Percentiles rank a stretch among this genome's conserved stretches.
Conservation (phyloP, 2,113 vertebrate genomes). For the Thomomys bottae region DNA sequence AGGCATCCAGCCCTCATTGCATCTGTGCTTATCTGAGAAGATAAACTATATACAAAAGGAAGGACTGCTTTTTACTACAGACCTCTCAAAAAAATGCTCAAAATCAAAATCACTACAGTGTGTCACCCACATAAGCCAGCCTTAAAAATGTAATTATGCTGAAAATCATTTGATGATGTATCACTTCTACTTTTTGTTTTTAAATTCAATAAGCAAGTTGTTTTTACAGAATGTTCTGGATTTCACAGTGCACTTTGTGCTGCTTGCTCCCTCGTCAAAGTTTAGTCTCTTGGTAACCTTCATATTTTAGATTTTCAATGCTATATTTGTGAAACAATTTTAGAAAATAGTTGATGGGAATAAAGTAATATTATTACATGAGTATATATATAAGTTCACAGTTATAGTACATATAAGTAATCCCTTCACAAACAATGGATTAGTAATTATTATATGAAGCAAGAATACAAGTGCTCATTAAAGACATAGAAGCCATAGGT, state of each 20-base stretch:
- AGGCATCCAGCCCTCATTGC: constrained; percentile 52
- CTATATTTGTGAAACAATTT: constrained; percentile 31
- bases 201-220: neutral
- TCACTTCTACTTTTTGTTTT: neutral
- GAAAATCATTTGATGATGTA: constrained; percentile 5
- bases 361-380: neutral
- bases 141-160: constrained; percentile 24
- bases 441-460: neutral
- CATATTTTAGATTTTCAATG: neutral
- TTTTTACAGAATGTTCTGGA: neutral
- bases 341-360: neutral
- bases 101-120: constrained; percentile 29
- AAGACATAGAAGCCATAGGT: neutral
- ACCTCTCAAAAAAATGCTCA: constrained; percentile 33
- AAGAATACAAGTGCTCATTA: constrained; percentile 22
- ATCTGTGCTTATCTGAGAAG: constrained; percentile 58
- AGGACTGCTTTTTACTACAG: neutral
- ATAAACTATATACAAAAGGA: constrained; percentile 34
- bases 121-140: neutral
- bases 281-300: neutral
- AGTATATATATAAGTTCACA: neutral
- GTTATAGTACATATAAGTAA: neutral
- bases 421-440: neutral
- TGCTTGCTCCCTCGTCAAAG: neutral
- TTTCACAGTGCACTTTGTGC: constrained; percentile 11